Evolutionary conservation across 2,888 invertebrate species (phyloP), one percentile per base, ranked within the genome.

Genomic region (Caenorhabditis parvicauda): DNA sequence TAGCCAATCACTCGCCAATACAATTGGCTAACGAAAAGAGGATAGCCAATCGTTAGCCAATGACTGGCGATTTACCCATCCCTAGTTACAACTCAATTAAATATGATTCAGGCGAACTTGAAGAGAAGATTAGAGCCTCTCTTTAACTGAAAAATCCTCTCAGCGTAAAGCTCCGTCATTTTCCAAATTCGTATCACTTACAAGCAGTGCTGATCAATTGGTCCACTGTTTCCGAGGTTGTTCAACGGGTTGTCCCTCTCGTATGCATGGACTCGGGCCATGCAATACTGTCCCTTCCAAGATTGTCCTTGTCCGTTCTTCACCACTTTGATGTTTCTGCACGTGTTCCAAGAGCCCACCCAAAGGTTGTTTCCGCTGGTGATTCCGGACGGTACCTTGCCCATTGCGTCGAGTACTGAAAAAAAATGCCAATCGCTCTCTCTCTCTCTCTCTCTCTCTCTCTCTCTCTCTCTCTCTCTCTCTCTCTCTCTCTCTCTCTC

Each of bases 341-440:
- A 79, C 1, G 77, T 77, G 28, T 58, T 59, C 79, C 78, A 80
- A 14, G 79, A 79, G 21, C 82, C 82, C 6, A 81, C 72, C 74
- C 81, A 81, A 44, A 81, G 60, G 45, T 82, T 75, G 51, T 82
- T 82, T 2, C 82, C 82, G 29, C 81, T 74, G 35, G 79, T 61
- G n/a, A 82, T 67, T 3, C 82, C 82, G 4, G 81, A 69, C 0
- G 82, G 81, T 2, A 79, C 65, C 59, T 79, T 80, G 21, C 81
- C 81, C 59, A 76, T 70, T 7, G 81, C 68, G 59, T 81, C 81
- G 52, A 81, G 63, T 3, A 80, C 80, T 80, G 25, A 28, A 75
- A 54, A 0, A 22, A 35, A n/a, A n/a, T n/a, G n/a, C n/a, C n/a
- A n/a, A n/a, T n/a, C n/a, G n/a, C n/a, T n/a, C n/a, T n/a, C n/a